Conservation (phyloP, 2,113 vertebrate species). For the Aphyosemion australe region DNA sequence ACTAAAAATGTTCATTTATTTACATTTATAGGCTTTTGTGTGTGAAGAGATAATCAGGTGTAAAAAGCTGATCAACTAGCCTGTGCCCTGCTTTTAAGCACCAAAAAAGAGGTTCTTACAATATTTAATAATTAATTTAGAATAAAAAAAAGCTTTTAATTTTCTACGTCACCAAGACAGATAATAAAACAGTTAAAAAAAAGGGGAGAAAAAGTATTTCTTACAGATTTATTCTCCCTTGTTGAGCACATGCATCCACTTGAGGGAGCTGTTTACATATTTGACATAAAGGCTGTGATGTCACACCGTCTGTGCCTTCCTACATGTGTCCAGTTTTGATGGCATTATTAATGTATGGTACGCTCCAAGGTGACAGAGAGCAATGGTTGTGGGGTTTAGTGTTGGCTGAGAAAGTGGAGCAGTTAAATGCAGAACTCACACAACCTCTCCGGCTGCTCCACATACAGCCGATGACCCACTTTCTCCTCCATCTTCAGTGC, state of each 20-base stretch:
- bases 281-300: neutral
- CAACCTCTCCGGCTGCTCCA: slow-evolving; percentile 70
- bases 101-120: no score
- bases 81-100: no score
- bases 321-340: slow-evolving; percentile 29
- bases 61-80: no score
- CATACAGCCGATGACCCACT: slow-evolving; percentile 73
- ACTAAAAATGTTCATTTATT: no score
- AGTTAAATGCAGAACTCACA: slow-evolving; percentile 76
- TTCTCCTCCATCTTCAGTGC: slow-evolving; percentile 48
- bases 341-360: slow-evolving; percentile 68
- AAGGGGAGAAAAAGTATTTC: no score
- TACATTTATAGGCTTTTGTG: no score
- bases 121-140: no score
- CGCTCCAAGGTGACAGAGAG: slow-evolving; percentile 76
- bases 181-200: no score
- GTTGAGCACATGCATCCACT: slow-evolving; percentile 17
- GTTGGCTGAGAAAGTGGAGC: slow-evolving; percentile 76
- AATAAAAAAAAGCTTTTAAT: no score
- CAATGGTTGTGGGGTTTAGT: slow-evolving; percentile 66
- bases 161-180: no score
- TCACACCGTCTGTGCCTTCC: neutral
- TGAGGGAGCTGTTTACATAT: slow-evolving; percentile 59
- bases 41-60: no score
- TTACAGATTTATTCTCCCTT: no score